These are phyloP conservation scores for Carabus problematicus DNA, from an alignment of 2,888 invertebrate species.

Conservation along the genomic window DNA sequence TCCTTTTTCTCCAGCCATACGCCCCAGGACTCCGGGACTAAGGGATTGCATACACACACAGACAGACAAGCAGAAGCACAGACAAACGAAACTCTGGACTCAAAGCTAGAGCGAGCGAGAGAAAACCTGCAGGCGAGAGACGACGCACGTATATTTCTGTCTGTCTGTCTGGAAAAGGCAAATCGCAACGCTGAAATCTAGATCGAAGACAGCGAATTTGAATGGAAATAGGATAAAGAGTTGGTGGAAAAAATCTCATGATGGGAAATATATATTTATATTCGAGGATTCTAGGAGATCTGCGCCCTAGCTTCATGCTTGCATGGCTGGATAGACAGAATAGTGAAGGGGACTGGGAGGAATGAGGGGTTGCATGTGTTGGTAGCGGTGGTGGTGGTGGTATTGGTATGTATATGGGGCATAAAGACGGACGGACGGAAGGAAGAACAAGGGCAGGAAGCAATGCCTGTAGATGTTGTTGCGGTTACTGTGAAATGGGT, in stretches of 20 bases:
- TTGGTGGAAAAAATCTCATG: conserved; percentile 36
- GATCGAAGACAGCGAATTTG: conserved; percentile 27
- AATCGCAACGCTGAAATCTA: conserved; percentile 37
- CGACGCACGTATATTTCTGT: conserved; percentile 12
- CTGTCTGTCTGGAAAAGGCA: conserved; percentile 6
- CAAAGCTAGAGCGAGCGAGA: conserved; percentile 7
- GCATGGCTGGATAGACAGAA: conserved; percentile 3
- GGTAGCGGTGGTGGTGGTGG: too few species aligned
- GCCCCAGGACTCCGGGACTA: conserved; percentile 9
- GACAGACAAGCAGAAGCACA: neutral
- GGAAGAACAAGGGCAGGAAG: conserved; percentile 18
- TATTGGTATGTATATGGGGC: too few species aligned
- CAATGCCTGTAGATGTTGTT: neutral
- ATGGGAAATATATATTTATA: conserved; percentile 41
- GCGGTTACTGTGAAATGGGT: neutral
- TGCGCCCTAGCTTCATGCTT: conserved; percentile 1
- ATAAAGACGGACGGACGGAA: conserved; percentile 17
- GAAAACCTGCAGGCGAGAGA: conserved; percentile 12
- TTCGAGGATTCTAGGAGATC: conserved; percentile 35
- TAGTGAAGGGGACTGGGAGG: neutral
- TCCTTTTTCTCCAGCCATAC: neutral
- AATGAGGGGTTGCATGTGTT: neutral
- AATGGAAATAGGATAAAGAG: conserved; percentile 41
- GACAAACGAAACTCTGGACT: neutral
- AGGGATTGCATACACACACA: conserved; percentile 15